A percentile compares a stretch with the other conserved stretches of the same genome.
Conservation (phyloP, 2,797 vertebrate species). For the Sternarchorhynchus goeldii region DNA sequence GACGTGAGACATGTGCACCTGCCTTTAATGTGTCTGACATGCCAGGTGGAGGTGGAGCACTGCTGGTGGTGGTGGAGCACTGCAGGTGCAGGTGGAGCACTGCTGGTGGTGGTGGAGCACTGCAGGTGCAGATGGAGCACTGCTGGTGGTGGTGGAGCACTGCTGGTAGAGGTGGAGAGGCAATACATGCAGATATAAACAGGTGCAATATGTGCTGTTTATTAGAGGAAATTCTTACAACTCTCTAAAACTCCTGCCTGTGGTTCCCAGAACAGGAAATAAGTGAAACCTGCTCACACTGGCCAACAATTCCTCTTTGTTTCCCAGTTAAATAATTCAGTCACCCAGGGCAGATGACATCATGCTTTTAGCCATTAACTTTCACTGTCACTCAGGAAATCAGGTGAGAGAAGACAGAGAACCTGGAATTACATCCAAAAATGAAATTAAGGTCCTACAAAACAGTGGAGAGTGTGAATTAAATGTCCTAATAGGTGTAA, state of each 20-base stretch:
- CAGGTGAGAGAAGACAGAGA: constrained; percentile 8
- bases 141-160: too few relatives aligned
- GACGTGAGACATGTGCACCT: constrained; percentile 14
- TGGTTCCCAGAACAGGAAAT: constrained; percentile 29
- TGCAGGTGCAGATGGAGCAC: too few relatives aligned
- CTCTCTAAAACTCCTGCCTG: constrained; percentile 29
- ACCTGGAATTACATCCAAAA: constrained; percentile 36
- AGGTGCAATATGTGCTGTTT: not conserved
- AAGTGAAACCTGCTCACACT: constrained; percentile 25
- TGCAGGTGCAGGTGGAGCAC: too few relatives aligned
- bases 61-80: too few relatives aligned
- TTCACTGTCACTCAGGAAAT: constrained; percentile 29
- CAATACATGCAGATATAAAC: not conserved
- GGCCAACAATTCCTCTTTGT: constrained; percentile 32
- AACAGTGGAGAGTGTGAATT: not conserved
- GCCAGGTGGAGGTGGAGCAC: not conserved
- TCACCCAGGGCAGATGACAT: constrained; percentile 33
- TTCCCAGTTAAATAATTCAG: constrained; percentile 36
- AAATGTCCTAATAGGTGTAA: constrained; percentile 1
- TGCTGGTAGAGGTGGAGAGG: too few relatives aligned
- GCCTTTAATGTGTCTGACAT: constrained; percentile 11
- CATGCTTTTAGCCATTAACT: constrained; percentile 41
- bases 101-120: too few relatives aligned
- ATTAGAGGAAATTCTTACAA: constrained; percentile 34
- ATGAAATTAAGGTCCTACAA: constrained; percentile 8